A percentile compares a stretch with the other conserved stretches of the same genome.
These are phyloP conservation scores for human (Homo sapiens) DNA, from an alignment of 2,113 vertebrate species.

Conservation along the genomic window DNA sequence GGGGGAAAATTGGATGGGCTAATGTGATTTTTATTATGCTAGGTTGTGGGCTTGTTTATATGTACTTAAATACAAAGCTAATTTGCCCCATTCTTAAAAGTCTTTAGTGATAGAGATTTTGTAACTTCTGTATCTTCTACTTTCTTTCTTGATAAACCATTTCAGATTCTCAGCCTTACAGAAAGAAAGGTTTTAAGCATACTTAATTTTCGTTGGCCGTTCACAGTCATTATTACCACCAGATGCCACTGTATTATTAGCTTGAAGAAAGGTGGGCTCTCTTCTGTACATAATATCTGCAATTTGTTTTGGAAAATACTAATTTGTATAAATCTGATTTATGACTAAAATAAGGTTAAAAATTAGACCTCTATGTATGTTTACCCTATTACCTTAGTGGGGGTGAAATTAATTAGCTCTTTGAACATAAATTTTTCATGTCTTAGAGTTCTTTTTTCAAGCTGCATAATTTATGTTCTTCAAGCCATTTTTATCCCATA, in stretches of 20 bases:
- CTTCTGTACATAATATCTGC: constrained; percentile 11
- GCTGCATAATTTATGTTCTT: not conserved
- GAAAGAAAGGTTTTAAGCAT: constrained; percentile 17
- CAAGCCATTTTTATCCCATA: not conserved
- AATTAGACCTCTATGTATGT: not conserved
- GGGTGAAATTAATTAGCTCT: constrained; percentile 36
- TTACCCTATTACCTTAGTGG: not conserved
- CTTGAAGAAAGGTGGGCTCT: constrained; percentile 35
- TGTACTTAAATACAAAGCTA: constrained; percentile 42
- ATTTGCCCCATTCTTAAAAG: constrained; percentile 37
- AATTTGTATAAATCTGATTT: constrained; percentile 19
- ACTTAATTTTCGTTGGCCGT: constrained; percentile 22
- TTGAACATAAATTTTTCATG: constrained; percentile 26
- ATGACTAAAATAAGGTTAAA: constrained; percentile 28
- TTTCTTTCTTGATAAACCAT: constrained; percentile 45
- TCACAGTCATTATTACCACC: constrained; percentile 9
- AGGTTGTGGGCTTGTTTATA: not conserved
- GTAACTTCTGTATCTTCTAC: not conserved
- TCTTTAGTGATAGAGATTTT: constrained; percentile 10
- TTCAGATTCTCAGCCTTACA: constrained; percentile 32
- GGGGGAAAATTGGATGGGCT: constrained; percentile 23
- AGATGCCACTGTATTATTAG: constrained; percentile 40
- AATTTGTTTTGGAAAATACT: constrained; percentile 36
- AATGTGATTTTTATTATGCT: constrained; percentile 49
- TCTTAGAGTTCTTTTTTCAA: not conserved